Conservation (phyloP, 2,113 vertebrate genomes). For the Alosa alosa region DNA sequence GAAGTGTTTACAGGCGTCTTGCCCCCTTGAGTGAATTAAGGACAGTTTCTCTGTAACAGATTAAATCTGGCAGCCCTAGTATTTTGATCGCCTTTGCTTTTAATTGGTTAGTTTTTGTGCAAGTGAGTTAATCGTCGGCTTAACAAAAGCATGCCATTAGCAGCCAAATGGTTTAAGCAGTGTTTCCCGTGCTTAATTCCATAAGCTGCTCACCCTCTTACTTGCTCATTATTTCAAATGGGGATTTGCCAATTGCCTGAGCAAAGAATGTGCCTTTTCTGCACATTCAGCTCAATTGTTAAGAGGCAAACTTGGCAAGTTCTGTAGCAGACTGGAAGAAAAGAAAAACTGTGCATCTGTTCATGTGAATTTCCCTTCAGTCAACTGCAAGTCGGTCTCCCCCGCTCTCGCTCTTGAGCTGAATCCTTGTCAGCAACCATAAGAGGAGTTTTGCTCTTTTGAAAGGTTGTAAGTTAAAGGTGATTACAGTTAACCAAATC, state of each 20-base stretch:
- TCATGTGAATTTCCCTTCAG: not conserved
- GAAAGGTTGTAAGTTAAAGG: not conserved
- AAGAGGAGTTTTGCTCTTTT: not conserved
- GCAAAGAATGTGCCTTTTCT: constrained; percentile 48
- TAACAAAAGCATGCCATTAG: constrained; percentile 58
- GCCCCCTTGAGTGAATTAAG: not conserved
- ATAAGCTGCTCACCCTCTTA: constrained; percentile 65
- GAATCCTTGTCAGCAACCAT: not conserved
- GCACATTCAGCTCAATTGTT: constrained; percentile 40
- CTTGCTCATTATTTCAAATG: constrained; percentile 52
- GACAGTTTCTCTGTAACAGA: constrained; percentile 1
- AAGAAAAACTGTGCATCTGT: not conserved
- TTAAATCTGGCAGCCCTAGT: constrained; percentile 1
- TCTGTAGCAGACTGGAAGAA: not conserved
- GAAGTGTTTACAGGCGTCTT: not conserved
- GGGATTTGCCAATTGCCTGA: constrained; percentile 54
- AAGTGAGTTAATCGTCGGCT: constrained; percentile 47
- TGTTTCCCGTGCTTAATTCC: constrained; percentile 61
- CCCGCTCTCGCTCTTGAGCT: not conserved
- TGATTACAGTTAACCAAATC: not conserved
- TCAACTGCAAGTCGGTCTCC: not conserved
- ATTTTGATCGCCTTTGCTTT: constrained; percentile 36
- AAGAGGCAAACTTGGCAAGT: constrained; percentile 17
- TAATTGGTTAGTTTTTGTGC: constrained; percentile 54
- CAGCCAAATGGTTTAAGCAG: constrained; percentile 41